Percentiles rank a stretch among this genome's conserved stretches.
Conservation (phyloP, 2,888 invertebrate species). For the Lacanobia oleracea region DNA sequence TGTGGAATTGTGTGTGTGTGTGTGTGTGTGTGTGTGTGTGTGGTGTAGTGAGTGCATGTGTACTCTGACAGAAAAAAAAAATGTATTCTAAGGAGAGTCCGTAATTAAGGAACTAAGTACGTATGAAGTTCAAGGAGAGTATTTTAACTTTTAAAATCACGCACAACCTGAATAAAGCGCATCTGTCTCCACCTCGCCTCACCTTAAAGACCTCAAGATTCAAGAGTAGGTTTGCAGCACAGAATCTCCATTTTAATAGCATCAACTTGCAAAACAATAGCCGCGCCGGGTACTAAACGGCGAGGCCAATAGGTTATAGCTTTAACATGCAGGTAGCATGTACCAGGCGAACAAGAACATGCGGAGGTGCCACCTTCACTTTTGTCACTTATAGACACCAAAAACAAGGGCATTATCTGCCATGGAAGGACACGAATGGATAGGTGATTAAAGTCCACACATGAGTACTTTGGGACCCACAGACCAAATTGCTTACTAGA, state of each 20-base stretch:
- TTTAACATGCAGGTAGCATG: slow-evolving; percentile 61
- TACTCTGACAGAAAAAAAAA: too few relatives aligned
- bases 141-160: not conserved
- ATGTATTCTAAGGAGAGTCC: not conserved
- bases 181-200: slow-evolving; percentile 13
- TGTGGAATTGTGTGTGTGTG: too few relatives aligned
- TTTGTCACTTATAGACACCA: slow-evolving; percentile 53
- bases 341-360: slow-evolving; percentile 55
- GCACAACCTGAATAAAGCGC: slow-evolving; percentile 7
- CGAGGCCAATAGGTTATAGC: slow-evolving; percentile 74
- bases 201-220: slow-evolving; percentile 9
- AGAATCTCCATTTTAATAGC: slow-evolving; percentile 57
- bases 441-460: not conserved
- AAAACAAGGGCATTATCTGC: not conserved
- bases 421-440: not conserved
- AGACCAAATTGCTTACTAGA: too few relatives aligned
- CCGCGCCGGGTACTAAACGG: slow-evolving; percentile 32
- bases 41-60: too few relatives aligned
- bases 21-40: too few relatives aligned
- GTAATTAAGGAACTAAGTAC: not conserved
- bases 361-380: slow-evolving; percentile 54
- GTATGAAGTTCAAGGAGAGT: not conserved
- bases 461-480: too few relatives aligned
- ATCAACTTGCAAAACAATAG: slow-evolving; percentile 60
- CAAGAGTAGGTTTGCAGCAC: slow-evolving; percentile 60